Percentiles rank a stretch among this genome's conserved stretches.
Evolutionary conservation across 1,140 invertebrate genomes (phyloP).

Genomic region (Cheumatopsyche charites): DNA sequence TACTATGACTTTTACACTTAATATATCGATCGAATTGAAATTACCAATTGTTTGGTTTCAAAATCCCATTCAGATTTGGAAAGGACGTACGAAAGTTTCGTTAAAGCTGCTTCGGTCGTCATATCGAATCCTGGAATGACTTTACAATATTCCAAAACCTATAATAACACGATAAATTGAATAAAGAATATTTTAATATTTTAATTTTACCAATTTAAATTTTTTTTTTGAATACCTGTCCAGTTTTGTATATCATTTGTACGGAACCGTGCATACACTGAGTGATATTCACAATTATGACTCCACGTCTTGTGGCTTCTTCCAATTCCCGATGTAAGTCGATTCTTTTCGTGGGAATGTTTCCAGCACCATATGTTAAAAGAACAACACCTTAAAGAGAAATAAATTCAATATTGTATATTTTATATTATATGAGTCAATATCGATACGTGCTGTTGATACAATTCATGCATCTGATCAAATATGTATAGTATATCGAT

Average conservation of each 20-base stretch:
- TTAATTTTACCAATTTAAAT: neutral
- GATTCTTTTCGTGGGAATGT: slow-evolving; percentile 83
- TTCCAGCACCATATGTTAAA: slow-evolving; percentile 92
- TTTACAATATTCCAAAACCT: slow-evolving; percentile 67
- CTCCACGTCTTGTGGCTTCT: slow-evolving; percentile 75
- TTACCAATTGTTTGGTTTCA: slow-evolving; percentile 72
- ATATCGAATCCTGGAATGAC: slow-evolving; percentile 92
- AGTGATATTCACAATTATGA: slow-evolving; percentile 92
- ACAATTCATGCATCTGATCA: too few species aligned
- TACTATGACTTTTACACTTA: neutral
- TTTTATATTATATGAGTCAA: slow-evolving; percentile 7
- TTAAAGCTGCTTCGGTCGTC: slow-evolving; percentile 92
- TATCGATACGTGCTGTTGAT: too few species aligned
- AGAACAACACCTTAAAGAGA: slow-evolving; percentile 84
- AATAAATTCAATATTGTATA: neutral
- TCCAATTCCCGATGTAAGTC: slow-evolving; percentile 81
- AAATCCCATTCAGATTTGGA: slow-evolving; percentile 80
- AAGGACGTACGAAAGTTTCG: slow-evolving; percentile 91
- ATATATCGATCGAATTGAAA: slow-evolving; percentile 41
- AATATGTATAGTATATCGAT: too few species aligned
- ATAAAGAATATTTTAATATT: neutral
- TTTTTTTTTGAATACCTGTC: slow-evolving; percentile 62
- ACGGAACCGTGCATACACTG: slow-evolving; percentile 86
- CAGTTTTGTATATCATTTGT: slow-evolving; percentile 80
- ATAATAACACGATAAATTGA: slow-evolving; percentile 46